Base-by-base conservation (phyloP, 2,797 vertebrate species). In the Poecilia wingei region DNA sequence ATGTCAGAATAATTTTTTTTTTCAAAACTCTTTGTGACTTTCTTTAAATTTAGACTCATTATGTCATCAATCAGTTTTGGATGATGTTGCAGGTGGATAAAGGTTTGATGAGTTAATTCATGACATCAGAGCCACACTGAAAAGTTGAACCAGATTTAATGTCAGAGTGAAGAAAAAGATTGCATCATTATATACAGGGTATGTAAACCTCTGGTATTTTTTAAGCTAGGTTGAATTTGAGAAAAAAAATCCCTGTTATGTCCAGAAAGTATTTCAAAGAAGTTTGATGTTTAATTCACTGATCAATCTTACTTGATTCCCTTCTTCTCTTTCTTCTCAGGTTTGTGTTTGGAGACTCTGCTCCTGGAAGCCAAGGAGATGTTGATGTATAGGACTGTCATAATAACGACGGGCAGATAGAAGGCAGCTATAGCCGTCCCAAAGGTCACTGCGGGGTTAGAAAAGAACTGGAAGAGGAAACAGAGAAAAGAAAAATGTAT, bases 371-470 rank as follows among this genome's bases (percentile, higher is more conserved):
- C 98, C 94, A 99, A 92, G 3, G 98, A 99, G 91, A 99, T 99
- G 90, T 99, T 97, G 81, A 99, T 96, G 82, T 99, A 99, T 12
- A 99, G 94, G 85, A 99, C 97, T 0, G 98, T 99, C 98, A 99
- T 99, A 91, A 99, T 99, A 78, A 99, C 95, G 79, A 99, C 98
- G 0, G 98, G 98, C 72, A 99, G 96, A 91, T 99, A 99, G 93
- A 99, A 99, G 4, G 98, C 98, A 1, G 98, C 98, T 0, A 99
- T 99, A 49, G 98, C 98, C 0, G 98, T 99, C 80, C 98, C 98
- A 0, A 99, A 99, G 1, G 98, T 99, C 83, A 96, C 98, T 0
- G 95, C 98, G 0, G 98, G 97, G 93, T 99, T 99, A 72, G 98
- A 98, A 69, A 99, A 96, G 92, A 99, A 99, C 95, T 99, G 96